Conservation (phyloP, 1,140 invertebrate species). For the Drosophila jambulina region DNA sequence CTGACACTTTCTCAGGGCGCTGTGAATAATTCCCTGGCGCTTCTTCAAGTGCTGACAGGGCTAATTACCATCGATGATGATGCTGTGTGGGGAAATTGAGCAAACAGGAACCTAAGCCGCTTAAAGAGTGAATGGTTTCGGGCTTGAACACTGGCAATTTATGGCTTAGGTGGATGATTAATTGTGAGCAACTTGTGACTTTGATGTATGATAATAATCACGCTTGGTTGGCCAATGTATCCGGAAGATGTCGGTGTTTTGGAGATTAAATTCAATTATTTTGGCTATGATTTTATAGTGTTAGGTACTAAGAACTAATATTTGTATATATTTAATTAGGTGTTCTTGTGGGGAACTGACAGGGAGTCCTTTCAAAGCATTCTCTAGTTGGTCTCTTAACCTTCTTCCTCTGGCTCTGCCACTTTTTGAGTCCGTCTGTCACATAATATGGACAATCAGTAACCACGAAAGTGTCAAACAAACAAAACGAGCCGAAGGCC, state of each 20-base stretch:
- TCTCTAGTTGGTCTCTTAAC: not conserved
- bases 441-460: constrained; percentile 78
- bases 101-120: constrained; percentile 29
- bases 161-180: constrained; percentile 18
- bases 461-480: constrained; percentile 78
- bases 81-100: constrained; percentile 16
- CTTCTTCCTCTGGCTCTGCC: not conserved
- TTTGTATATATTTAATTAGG: not conserved
- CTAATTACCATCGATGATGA: constrained; percentile 45
- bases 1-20: constrained; percentile 45
- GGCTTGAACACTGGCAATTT: not conserved
- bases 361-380: not conserved
- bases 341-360: not conserved
- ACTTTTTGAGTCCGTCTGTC: constrained; percentile 46
- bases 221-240: not conserved
- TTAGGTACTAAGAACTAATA: not conserved
- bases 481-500: constrained; percentile 62
- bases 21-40: constrained; percentile 34
- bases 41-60: constrained; percentile 39
- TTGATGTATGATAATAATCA: constrained; percentile 37
- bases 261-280: not conserved
- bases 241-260: not conserved
- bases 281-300: not conserved
- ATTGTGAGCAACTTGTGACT: constrained; percentile 21
- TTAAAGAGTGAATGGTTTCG: constrained; percentile 11